Evolutionary conservation across 2,797 vertebrate genomes (phyloP), one percentile per base, ranked within the genome.

Genomic region (Nasua narica): DNA sequence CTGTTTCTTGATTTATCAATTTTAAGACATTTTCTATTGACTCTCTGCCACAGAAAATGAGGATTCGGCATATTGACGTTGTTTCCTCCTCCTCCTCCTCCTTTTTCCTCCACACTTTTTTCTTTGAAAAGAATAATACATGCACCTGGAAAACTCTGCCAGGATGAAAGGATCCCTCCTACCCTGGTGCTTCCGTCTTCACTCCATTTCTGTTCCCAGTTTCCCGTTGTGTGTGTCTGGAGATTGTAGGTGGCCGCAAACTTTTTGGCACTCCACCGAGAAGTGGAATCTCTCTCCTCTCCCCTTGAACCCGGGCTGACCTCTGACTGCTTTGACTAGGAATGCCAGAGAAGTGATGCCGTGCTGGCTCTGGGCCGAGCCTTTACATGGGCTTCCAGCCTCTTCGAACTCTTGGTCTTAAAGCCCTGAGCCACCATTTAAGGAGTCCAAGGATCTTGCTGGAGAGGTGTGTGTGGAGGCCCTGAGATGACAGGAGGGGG

Each of bases 1-100:
- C 94, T 85, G 21, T 94, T 96, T 91, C 90, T 93, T 77, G 93
- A 95, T 90, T 96, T 96, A 67, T 97, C 97, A 96, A 23, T 70
- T 70, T 90, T 52, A 78, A 96, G 95, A 90, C 94, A 60, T 93
- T 95, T 93, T 81, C 91, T 97, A 40, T 95, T 58, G 97, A 94
- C 76, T 90, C 21, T 37, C 67, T 79, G 83, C 83, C 72, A 32
- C 6, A 14, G 78, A 91, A 88, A 93, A 84, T 60, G 91, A 95
- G 76, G 43, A 74, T 40, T 35, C 65, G 67, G 76, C 29, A 23
- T 81, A 35, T 19, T 52, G 95, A 91, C 76, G 11, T 7, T 11
- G 83, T 6, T 5, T 19, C 7, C 62, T 87, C 37, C 46, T 10
- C 8, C 60, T 37, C 18, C 23, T 25, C 7, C 54, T 62, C 56